A percentile compares a stretch with the other conserved stretches of the same genome.
These are phyloP conservation scores for Peromyscus californicus DNA, from an alignment of 2,113 vertebrate species.

Conservation along the genomic window DNA sequence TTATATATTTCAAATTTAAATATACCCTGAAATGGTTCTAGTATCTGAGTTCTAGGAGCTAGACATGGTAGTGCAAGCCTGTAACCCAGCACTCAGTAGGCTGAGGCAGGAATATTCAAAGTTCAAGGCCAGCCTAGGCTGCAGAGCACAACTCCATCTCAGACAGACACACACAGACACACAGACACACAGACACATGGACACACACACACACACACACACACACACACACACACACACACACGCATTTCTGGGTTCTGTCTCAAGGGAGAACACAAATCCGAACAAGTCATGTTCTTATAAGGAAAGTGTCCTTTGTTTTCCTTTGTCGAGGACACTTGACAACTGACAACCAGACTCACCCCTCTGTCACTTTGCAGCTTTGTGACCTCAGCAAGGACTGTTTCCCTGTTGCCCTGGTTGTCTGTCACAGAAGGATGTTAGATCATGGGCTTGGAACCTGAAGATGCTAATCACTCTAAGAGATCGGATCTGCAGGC, in stretches of 20 bases:
- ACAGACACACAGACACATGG: neutral
- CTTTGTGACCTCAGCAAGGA: neutral
- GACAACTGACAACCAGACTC: neutral
- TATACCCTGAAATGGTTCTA: neutral
- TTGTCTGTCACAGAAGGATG: neutral
- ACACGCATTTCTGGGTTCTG: neutral
- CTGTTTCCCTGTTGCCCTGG: neutral
- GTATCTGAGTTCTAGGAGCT: neutral
- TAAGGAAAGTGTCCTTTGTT: neutral
- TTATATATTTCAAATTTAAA: slow-evolving; percentile 41
- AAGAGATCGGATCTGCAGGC: neutral
- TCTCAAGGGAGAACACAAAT: slow-evolving; percentile 10
- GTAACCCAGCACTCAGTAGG: neutral
- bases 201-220: neutral
- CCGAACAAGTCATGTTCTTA: neutral
- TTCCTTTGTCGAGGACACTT: neutral
- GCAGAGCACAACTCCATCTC: neutral
- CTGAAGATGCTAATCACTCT: neutral
- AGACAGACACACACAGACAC: neutral
- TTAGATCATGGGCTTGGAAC: neutral
- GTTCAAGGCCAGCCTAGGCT: neutral
- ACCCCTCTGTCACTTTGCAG: neutral
- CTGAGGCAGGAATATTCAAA: neutral
- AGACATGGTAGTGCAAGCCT: neutral
- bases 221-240: neutral